Base-by-base conservation (phyloP, 2,888 invertebrate species). In the Drosophila dives region DNA sequence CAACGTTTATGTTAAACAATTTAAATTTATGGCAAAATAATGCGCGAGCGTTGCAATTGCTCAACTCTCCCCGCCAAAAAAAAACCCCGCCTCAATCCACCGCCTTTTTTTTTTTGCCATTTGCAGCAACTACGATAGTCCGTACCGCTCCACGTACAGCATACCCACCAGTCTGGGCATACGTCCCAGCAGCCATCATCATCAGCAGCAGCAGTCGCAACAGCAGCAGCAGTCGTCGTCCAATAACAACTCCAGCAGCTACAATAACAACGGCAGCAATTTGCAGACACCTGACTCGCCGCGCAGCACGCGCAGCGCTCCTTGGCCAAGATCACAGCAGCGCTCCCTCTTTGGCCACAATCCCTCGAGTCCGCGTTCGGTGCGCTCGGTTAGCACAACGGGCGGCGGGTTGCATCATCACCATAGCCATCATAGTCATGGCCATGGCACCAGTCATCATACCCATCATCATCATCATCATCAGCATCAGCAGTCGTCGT, bases 261-360 rank as follows among this genome's bases (percentile, higher is more conserved):
- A 88, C 78, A 90, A 88, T 73, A 89, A 90, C 84, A 86, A 88
- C 58, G 90, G 85, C 73, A 84, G 84, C 83, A 91, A 91, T 86
- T 82, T 92, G 62, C 90, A 91, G 81, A 93, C 94, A 83, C 95
- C 95, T 58, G 96, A 96, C 82, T 96, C 96, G 1, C 97, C 97
- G 1, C 95, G 97, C 55, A 97, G 97, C 89, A 97, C 96, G 10
- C 95, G 97, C 72, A 97, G 97, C 86, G 97, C 97, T 0, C 96
- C 96, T 6, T 96, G 96, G 96, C 95, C 95, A 34, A 96, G 97
- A 75, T 95, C 95, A 34, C 95, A 95, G 90, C 95, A 96, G 53
- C 95, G 96, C 75, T 97, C 97, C 11, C 94, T 97, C 62, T 97
- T 97, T 93, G 95, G 95, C n/a, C 94, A 95, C 53, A 94, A 95